Percentiles rank a stretch among this genome's conserved stretches.
Evolutionary conservation across 2,797 vertebrate species (phyloP).

Genomic region (Sandelia bainsii): DNA sequence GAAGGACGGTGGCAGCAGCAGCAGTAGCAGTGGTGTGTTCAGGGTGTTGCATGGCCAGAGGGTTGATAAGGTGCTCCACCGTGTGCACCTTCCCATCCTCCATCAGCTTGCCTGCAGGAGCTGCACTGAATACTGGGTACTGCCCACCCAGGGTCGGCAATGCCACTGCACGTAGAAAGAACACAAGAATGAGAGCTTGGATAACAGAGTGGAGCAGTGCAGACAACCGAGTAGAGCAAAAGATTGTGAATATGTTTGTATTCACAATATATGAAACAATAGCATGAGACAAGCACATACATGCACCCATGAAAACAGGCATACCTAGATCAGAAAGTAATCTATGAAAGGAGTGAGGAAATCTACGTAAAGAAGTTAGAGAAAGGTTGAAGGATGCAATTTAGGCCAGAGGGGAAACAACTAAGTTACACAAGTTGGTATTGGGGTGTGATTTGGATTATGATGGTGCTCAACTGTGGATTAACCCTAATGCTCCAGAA

Average conservation of each 20-base stretch:
- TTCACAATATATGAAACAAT: slow-evolving; percentile 1
- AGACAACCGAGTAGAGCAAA: slow-evolving; percentile 12
- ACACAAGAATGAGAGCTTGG: slow-evolving; percentile 48
- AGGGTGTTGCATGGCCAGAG: slow-evolving; percentile 91
- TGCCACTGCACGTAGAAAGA: slow-evolving; percentile 86
- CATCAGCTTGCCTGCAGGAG: slow-evolving; percentile 91
- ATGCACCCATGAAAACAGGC: slow-evolving; percentile 45
- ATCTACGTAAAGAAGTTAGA: slow-evolving; percentile 11
- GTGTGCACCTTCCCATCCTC: slow-evolving; percentile 96
- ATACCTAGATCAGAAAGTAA: slow-evolving; percentile 16
- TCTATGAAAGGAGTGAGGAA: slow-evolving; percentile 12
- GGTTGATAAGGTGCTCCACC: slow-evolving; percentile 96
- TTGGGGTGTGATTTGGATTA: slow-evolving; percentile 78
- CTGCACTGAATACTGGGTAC: slow-evolving; percentile 94
- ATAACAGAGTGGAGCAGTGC: slow-evolving; percentile 27
- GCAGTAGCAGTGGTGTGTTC: slow-evolving; percentile 85
- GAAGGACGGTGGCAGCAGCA: slow-evolving; percentile 85
- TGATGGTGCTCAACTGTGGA: slow-evolving; percentile 65
- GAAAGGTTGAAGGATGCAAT: slow-evolving; percentile 32
- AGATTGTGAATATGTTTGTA: slow-evolving; percentile 7
- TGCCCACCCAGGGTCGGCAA: slow-evolving; percentile 91
- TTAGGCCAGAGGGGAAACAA: slow-evolving; percentile 37
- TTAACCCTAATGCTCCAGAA: slow-evolving; percentile 65
- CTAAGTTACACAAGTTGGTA: slow-evolving; percentile 59
- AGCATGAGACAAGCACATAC: slow-evolving; percentile 7